phyloP scores from a whole-genome alignment of 2,797 vertebrate genomes.

The Paguma larvata region DNA sequence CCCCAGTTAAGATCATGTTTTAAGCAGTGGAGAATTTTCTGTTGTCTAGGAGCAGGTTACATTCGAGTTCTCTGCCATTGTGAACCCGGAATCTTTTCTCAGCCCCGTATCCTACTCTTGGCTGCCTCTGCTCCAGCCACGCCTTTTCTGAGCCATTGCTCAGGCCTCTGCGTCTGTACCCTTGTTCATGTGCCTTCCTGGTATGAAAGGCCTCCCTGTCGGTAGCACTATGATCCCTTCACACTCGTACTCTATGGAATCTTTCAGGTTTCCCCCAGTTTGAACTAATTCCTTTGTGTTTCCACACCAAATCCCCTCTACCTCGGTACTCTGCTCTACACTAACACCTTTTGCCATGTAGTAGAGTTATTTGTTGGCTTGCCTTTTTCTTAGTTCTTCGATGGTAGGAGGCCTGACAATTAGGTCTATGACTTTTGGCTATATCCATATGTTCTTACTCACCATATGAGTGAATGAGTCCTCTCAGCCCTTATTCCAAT shows the following conservation, averaged over 20 bases:
- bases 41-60: background rate
- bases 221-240: background rate
- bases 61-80: background rate
- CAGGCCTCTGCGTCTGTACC: rapidly evolving
- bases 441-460: background rate
- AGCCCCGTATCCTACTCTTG: rapidly evolving
- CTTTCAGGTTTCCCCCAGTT: background rate
- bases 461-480: background rate
- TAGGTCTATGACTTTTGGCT: background rate
- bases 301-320: background rate
- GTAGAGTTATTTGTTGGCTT: background rate
- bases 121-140: background rate
- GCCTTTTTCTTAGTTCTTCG: background rate
- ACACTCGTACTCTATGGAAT: background rate
- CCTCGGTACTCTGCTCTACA: background rate
- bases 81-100: background rate
- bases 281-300: background rate
- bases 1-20: background rate
- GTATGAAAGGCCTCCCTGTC: background rate
- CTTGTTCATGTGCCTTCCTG: background rate
- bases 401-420: background rate
- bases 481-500: background rate
- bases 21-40: background rate
- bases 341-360: background rate
- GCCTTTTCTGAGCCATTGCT: background rate